These are phyloP conservation scores for Helicolenus hilgendorfi DNA, from an alignment of 2,797 vertebrate genomes.

Conservation along the genomic window DNA sequence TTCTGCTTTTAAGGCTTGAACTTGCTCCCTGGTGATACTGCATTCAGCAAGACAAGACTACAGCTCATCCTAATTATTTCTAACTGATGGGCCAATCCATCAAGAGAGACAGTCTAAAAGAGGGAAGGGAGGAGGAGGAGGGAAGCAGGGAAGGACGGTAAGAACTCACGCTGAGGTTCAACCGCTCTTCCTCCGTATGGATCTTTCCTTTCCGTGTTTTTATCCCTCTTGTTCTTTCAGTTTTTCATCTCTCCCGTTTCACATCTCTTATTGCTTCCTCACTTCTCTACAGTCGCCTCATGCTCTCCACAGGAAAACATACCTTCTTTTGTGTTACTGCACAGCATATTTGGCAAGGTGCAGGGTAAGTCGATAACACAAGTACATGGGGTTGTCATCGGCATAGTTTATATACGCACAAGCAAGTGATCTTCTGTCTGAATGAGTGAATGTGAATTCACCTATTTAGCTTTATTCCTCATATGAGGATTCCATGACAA, in stretches of 20 bases:
- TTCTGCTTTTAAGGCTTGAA: conserved; percentile 79
- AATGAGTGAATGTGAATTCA: conserved; percentile 56
- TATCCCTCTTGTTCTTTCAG: neutral
- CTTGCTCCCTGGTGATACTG: conserved; percentile 76
- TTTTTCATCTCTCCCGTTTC: neutral
- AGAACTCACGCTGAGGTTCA: conserved; percentile 49
- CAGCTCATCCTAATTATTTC: conserved; percentile 89
- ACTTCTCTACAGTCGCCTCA: neutral
- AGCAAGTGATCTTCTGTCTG: conserved; percentile 42
- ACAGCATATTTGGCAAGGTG: neutral
- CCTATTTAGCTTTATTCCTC: conserved; percentile 72
- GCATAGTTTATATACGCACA: conserved; percentile 20
- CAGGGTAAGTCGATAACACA: conserved; percentile 28
- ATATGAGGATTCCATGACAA: conserved; percentile 75
- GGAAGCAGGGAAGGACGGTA: conserved; percentile 23
- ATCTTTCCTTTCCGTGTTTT: conserved; percentile 6
- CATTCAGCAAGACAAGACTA: conserved; percentile 83
- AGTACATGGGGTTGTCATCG: conserved; percentile 10
- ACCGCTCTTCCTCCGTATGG: neutral
- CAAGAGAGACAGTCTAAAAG: conserved; percentile 74
- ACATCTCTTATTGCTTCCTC: conserved; percentile 22
- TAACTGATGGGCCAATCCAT: conserved; percentile 90
- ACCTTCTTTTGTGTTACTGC: neutral
- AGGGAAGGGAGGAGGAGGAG: conserved; percentile 21
- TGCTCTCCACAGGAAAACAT: neutral